Conservation (phyloP, 1,140 invertebrate species). For the Cephus cinctus region DNA sequence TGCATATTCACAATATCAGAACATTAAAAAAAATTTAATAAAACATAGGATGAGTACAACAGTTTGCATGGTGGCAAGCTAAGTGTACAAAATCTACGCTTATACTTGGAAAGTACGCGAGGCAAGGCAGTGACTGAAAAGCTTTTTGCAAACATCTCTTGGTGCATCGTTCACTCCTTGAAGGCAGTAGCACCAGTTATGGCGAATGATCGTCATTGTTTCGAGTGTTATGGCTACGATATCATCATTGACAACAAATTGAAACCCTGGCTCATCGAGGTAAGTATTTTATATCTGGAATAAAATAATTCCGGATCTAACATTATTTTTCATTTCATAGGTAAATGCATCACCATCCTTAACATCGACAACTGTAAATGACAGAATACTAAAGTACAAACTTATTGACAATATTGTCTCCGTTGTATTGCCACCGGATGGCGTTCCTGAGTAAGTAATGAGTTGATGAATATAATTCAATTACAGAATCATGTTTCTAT, state of each 20-base stretch:
- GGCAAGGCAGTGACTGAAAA: constrained; percentile 85
- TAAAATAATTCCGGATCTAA: constrained; percentile 1
- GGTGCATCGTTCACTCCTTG: constrained; percentile 85
- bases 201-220: constrained; percentile 77
- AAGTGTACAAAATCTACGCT: constrained; percentile 85
- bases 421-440: constrained; percentile 85
- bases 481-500: constrained; percentile 12
- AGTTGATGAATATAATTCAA: neutral
- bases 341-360: constrained; percentile 94
- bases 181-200: constrained; percentile 77
- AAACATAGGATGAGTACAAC: constrained; percentile 85
- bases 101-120: constrained; percentile 88
- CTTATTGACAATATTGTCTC: constrained; percentile 93
- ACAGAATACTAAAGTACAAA: constrained; percentile 94
- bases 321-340: constrained; percentile 47
- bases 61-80: constrained; percentile 93
- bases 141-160: constrained; percentile 81
- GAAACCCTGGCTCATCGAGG: constrained; percentile 84
- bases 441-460: constrained; percentile 77
- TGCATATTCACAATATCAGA: constrained; percentile 10
- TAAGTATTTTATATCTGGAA: constrained; percentile 27
- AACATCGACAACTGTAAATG: constrained; percentile 92
- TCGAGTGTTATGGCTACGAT: constrained; percentile 84
- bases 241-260: constrained; percentile 84
- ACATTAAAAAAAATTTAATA: constrained; percentile 10